Percentiles rank a stretch among this genome's conserved stretches.
These are phyloP conservation scores for Psettodes erumei DNA, from an alignment of 2,113 vertebrate species.

Conservation along the genomic window DNA sequence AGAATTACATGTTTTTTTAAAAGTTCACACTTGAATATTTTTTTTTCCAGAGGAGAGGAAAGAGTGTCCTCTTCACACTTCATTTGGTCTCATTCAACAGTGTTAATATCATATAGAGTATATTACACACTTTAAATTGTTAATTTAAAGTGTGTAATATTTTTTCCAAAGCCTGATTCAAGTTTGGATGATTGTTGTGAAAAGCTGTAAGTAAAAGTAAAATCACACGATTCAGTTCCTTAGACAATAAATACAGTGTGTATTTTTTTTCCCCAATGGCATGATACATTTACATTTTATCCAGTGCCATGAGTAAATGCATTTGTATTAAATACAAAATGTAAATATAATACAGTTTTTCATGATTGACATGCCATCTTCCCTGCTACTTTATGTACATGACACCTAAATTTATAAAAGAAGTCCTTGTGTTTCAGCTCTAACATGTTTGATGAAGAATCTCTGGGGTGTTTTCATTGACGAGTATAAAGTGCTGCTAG, in stretches of 20 bases:
- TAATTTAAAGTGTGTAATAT: background rate
- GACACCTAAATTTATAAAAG: background rate
- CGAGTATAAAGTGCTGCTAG: rapidly evolving
- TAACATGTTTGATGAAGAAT: background rate
- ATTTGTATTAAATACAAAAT: constrained; percentile 11
- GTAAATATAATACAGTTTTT: constrained; percentile 27
- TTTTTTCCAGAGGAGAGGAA: background rate
- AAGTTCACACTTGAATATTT: background rate
- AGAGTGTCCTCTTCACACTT: background rate
- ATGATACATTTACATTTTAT: constrained; percentile 49
- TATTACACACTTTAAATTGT: background rate
- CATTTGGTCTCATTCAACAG: background rate
- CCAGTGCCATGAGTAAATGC: background rate
- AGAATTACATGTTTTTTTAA: background rate
- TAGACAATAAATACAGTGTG: constrained; percentile 66
- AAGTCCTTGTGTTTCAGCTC: constrained; percentile 6
- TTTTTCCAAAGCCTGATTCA: background rate
- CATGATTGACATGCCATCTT: background rate
- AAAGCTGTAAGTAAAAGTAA: background rate
- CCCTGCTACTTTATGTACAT: background rate
- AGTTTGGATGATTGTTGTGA: background rate
- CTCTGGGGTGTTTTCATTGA: background rate
- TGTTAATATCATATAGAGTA: no score
- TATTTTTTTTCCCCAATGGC: constrained; percentile 8
- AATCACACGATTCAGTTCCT: background rate